Conservation (phyloP, 2,797 vertebrate genomes). For the Toxotes lorentzi region DNA sequence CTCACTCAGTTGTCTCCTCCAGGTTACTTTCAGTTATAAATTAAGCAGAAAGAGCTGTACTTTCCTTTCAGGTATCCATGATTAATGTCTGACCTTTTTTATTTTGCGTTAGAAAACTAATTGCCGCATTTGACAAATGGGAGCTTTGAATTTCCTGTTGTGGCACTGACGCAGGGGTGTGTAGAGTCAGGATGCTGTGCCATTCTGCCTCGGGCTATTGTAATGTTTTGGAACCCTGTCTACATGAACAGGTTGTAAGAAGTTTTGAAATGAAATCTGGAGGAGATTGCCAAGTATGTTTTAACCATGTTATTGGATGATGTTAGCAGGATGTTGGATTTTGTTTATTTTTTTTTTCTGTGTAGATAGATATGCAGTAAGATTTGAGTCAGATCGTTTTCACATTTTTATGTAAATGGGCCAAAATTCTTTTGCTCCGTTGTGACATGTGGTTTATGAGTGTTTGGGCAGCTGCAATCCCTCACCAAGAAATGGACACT, state of each 20-base stretch:
- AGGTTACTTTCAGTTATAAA: constrained; percentile 30
- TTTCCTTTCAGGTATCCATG: constrained; percentile 11
- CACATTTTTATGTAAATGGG: constrained; percentile 44
- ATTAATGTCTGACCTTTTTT: constrained; percentile 60
- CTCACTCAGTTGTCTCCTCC: constrained; percentile 1
- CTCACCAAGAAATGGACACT: constrained; percentile 12
- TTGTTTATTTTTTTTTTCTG: constrained; percentile 27
- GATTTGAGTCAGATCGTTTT: constrained; percentile 34
- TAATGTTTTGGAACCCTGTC: constrained; percentile 29
- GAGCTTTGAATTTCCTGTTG: constrained; percentile 41
- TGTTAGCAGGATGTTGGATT: constrained; percentile 25
- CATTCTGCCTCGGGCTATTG: constrained; percentile 42
- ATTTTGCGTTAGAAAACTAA: constrained; percentile 48
- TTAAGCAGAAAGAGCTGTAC: constrained; percentile 9
- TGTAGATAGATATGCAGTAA: constrained; percentile 44
- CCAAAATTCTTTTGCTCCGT: constrained; percentile 43
- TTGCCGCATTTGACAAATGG: constrained; percentile 51
- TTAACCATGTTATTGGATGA: constrained; percentile 27
- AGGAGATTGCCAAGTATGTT: constrained; percentile 64
- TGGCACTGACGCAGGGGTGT: constrained; percentile 34
- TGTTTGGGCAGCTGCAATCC: constrained; percentile 46
- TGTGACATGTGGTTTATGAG: constrained; percentile 29
- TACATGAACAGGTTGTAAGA: constrained; percentile 13
- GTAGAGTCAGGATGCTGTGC: constrained; percentile 52
- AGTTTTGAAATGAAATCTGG: constrained; percentile 21